Conservation (phyloP, 2,888 invertebrate species). For the Chelonus formosanus region DNA sequence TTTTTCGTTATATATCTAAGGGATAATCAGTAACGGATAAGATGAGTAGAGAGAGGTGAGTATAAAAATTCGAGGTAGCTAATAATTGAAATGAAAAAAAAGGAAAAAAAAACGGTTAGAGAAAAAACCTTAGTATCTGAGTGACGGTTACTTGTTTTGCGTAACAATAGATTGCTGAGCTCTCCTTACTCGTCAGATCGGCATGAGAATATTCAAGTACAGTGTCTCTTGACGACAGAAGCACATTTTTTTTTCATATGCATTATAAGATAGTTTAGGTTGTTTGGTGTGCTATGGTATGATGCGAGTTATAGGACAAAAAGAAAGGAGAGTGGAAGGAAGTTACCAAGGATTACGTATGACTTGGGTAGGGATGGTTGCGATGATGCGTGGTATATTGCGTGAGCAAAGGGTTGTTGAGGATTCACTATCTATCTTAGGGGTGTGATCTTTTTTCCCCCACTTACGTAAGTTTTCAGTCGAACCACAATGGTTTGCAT, state of each 20-base stretch:
- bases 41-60: conserved; percentile 1
- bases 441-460: conserved; percentile 59
- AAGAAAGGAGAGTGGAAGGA: conserved; percentile 24
- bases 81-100: background rate
- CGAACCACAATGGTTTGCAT: conserved; percentile 65
- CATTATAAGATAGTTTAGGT: conserved; percentile 36
- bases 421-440: conserved; percentile 54
- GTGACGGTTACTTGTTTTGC: conserved; percentile 59
- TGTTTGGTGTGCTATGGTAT: background rate
- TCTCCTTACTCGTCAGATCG: conserved; percentile 40
- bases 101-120: conserved; percentile 42
- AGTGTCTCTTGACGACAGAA: conserved; percentile 42
- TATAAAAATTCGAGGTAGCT: no score
- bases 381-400: conserved; percentile 23
- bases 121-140: conserved; percentile 32
- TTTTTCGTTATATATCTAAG: no score
- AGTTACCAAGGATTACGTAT: conserved; percentile 2
- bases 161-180: conserved; percentile 54
- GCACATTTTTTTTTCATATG: conserved; percentile 55
- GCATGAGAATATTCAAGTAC: conserved; percentile 47
- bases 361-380: conserved; percentile 32
- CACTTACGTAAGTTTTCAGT: conserved; percentile 16
- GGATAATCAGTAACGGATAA: conserved; percentile 11
- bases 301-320: conserved; percentile 22
- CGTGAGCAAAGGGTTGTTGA: conserved; percentile 36